phyloP scores from a whole-genome alignment of 2,797 vertebrate genomes.

The Bradypodion pumilum region DNA sequence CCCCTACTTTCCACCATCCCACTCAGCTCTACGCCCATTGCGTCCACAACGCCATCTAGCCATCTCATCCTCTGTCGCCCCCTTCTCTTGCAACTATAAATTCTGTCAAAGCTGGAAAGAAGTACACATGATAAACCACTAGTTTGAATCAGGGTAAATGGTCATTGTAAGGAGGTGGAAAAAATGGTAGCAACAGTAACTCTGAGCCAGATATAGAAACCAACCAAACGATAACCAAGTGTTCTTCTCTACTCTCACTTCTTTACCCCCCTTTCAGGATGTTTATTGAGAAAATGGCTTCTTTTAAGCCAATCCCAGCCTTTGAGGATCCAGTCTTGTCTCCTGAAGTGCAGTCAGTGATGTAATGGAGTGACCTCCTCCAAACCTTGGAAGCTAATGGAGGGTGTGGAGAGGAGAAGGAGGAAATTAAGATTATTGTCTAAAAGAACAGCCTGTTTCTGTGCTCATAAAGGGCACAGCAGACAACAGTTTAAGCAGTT shows the following conservation, averaged over 20 bases:
- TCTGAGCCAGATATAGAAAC: background rate
- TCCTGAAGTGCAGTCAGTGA: constrained; percentile 43
- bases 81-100: too few relatives aligned
- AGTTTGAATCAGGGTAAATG: too few relatives aligned
- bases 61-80: too few relatives aligned
- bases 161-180: background rate
- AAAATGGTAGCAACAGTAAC: background rate
- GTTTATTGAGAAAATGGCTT: background rate
- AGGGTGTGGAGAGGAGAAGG: constrained; percentile 53
- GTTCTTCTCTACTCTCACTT: background rate
- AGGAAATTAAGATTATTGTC: constrained; percentile 40
- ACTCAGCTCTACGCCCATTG: too few relatives aligned
- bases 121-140: too few relatives aligned
- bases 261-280: background rate
- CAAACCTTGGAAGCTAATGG: constrained; percentile 59
- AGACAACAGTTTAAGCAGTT: constrained; percentile 48
- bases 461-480: constrained; percentile 43
- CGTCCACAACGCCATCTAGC: too few relatives aligned
- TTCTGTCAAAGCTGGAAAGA: too few relatives aligned
- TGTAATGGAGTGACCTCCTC: constrained; percentile 56
- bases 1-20: too few relatives aligned
- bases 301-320: constrained; percentile 22
- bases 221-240: background rate
- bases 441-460: constrained; percentile 59
- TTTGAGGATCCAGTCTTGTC: constrained; percentile 7